Evolutionary conservation across 2,888 invertebrate genomes (phyloP), one percentile per base, ranked within the genome.

Genomic region (Chloroclystis v-ata): DNA sequence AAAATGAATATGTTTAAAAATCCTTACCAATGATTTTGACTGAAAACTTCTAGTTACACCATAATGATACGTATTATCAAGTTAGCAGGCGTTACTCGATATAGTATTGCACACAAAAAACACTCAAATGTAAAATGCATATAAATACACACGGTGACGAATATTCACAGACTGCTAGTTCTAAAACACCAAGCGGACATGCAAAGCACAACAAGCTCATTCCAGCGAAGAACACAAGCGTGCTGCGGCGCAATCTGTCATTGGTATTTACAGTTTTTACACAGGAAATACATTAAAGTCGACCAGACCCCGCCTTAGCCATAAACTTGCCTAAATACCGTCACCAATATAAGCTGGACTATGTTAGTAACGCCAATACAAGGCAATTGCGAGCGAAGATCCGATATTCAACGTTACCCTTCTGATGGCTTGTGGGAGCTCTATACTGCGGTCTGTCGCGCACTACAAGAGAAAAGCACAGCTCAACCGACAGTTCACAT

Each of bases 401-500:
- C 67, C 56, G 54, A 49, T 65, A 70, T 68, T 65, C 56, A 78
- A 84, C 82, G 67, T 87, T 87, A 86, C 86, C 87, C 85, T 81
- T 80, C 63, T 82, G 84, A 72, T 87, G 87, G 61, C 79, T 82
- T 67, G 81, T 61, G 61, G 86, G 86, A 78, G 76, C 76, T 75
- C 67, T 78, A 75, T 82, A 82, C 72, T 68, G 66, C 72, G 75
- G 75, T 68, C 78, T 76, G 76, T 69, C 78, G 72, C 75, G 69
- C 63, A 69, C 86, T 87, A 87, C 75, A 82, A 86, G 79, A 87
- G 70, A 83, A 86, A 85, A 69, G 75, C 71, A 81, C 68, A 82
- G 71, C 83, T 87, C 75, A 87, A 81, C 80, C 72, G 77, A 76
- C 69, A 73, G 67, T 66, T 69, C 76, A 73, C 77, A 20, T 20